Base-by-base conservation (phyloP, 1,140 invertebrate species). In the Danaus plexippus region DNA sequence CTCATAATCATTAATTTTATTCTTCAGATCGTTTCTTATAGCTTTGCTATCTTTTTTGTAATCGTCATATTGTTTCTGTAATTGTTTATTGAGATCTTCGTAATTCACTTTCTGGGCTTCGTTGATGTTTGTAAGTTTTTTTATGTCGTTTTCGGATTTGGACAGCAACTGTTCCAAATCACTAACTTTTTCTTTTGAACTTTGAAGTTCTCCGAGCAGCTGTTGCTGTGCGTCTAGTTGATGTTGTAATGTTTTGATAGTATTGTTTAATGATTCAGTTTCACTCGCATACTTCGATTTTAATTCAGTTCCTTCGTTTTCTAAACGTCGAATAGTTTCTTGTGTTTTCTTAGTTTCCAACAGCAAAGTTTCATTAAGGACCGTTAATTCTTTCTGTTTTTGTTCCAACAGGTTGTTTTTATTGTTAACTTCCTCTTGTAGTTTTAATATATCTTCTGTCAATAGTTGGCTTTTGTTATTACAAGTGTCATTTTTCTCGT, bases 211-310 rank as follows among this genome's bases (percentile, higher is more conserved):
- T 57, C 85, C 80, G 43, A 89, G 72, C 65, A 85, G 83, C 42
- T 76, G 80, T 56, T 88, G 77, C 44, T 89, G 80, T 47, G 90
- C 87, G 50, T 80, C 75, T 47, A 89, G 85, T 63, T 89, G 82
- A 60, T 73, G 88, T 60, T 87, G 76, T 47, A 92, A 71, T 48
- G 88, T 71, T 84, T 89, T 68, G 76, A 88, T 74, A 77, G 88
- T 86, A 67, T 92, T 74, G 32, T 73, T 82, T 10, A 86, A 72
- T 68, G 76, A 75, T 73, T 83, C 81, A 41, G 75, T 54, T 64
- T 84, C 77, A 44, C 13, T 67, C 50, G 64, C 64, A 62, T 80
- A 76, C 63, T 78, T 83, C 52, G 71, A 64, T 72, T 77, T 80
- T 54, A 85, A 64, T 56, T 76, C 64, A 11, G 61, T 47, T 65